Base-by-base conservation (phyloP, 2,797 vertebrate species). In the Sebastes miniatus region DNA sequence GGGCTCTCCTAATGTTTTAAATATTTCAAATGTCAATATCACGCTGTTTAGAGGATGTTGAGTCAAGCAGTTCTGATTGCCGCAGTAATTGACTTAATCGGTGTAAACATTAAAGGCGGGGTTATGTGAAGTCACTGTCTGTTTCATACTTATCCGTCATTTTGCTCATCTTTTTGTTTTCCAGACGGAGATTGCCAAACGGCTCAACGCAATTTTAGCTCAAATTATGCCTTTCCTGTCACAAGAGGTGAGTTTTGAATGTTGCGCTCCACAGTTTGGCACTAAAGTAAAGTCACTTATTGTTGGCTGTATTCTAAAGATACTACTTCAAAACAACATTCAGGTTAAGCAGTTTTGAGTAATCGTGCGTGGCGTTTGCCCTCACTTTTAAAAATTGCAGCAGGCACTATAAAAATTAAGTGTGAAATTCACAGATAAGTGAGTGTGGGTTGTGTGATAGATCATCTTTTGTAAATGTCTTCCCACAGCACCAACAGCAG, bases 181-280 rank as follows among this genome's bases (percentile, higher is more conserved):
- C 56, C 95, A 99, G 99, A 99, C 98, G 84, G 99, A 99, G 96
- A 99, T 99, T 93, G 98, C 99, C 95, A 99, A 99, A 91, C 96
- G 99, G 86, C 97, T 99, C 94, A 99, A 99, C 12, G 99, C 99
- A 91, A 99, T 99, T 95, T 96, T 99, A 96, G 99, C 98, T 87
- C 99, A 99, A 96, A 99, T 99, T 92, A 99, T 99, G 97, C 99
- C 99, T 88, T 99, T 99, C 95, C 95, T 99, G 96, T 99, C 99
- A 94, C 99, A 99, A 95, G 99, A 99, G 98, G 99, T 99, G 95
- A 97, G 96, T 89, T 81, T 64, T 79, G 61, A 81, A 77, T 67
- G 61, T 24, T 4, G 29, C 61, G 71, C 61, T 32, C 6, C 66
- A 80, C 69, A 63, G 47, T 85, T 83, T 7, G 39, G 25, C 20